phyloP scores from a whole-genome alignment of 2,888 invertebrate genomes.

The Campopleginae sp. region DNA sequence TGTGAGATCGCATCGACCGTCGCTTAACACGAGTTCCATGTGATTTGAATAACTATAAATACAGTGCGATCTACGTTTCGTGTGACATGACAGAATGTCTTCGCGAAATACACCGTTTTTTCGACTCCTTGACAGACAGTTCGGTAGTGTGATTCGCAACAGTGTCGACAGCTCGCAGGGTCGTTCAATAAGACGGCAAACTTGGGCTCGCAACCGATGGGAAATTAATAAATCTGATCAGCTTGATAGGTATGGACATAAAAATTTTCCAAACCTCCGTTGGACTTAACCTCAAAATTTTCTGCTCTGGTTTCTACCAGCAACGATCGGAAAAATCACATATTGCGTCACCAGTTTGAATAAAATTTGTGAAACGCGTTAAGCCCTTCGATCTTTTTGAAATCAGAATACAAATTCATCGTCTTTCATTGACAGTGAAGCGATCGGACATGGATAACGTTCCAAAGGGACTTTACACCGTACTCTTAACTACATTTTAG shows the following conservation, averaged over 20 bases:
- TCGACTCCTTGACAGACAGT: conserved; percentile 46
- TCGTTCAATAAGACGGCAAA: conserved; percentile 16
- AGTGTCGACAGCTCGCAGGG: conserved; percentile 12
- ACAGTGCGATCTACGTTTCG: conserved; percentile 12
- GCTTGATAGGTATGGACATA: conserved; percentile 39
- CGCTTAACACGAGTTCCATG: background rate
- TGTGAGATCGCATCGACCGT: background rate
- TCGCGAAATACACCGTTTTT: conserved; percentile 43
- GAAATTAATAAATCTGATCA: conserved; percentile 13
- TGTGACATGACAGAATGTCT: conserved; percentile 54
- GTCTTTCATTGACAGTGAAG: no score
- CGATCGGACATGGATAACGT: no score
- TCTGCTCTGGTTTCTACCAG: background rate
- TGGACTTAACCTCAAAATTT: conserved; percentile 16
- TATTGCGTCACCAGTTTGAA: no score
- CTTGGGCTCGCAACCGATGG: background rate
- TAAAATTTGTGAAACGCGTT: no score
- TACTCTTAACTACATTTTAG: no score
- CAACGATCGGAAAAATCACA: background rate
- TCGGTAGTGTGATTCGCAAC: conserved; percentile 27
- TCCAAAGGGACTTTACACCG: no score
- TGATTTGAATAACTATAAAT: background rate
- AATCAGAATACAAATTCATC: no score
- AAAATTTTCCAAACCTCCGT: background rate
- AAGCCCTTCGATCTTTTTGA: no score